Evolutionary conservation across 2,888 invertebrate genomes (phyloP).

Genomic region (Mythimna albipuncta): DNA sequence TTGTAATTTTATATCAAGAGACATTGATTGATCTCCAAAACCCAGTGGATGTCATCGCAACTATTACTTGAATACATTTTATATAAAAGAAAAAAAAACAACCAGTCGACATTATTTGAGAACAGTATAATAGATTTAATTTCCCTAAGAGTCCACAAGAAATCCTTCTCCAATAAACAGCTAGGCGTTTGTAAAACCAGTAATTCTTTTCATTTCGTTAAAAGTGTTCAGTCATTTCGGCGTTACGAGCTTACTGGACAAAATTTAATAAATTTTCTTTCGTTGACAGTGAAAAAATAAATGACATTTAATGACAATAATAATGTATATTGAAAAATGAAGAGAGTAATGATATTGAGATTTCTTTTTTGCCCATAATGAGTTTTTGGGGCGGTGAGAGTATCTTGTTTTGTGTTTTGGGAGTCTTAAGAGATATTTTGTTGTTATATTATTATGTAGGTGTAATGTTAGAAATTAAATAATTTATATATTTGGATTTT

Average conservation of each 20-base stretch:
- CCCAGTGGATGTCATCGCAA: neutral
- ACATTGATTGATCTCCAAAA: neutral
- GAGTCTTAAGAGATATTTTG: neutral
- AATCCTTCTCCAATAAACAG: slow-evolving; percentile 56
- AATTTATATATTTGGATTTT: too few relatives aligned
- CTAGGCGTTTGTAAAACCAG: slow-evolving; percentile 49
- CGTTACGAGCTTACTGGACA: slow-evolving; percentile 44
- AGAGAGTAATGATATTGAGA: slow-evolving; percentile 43
- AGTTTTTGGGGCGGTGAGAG: slow-evolving; percentile 26
- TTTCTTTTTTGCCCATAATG: slow-evolving; percentile 32
- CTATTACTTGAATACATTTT: neutral
- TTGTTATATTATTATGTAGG: neutral
- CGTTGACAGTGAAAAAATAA: slow-evolving; percentile 52
- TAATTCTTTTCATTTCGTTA: slow-evolving; percentile 54
- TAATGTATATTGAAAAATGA: slow-evolving; percentile 59
- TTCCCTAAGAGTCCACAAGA: slow-evolving; percentile 48
- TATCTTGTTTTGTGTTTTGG: neutral
- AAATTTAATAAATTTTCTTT: slow-evolving; percentile 60
- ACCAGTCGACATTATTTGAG: neutral
- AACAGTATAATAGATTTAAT: slow-evolving; percentile 51
- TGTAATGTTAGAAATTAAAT: too few relatives aligned
- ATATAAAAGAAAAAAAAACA: neutral
- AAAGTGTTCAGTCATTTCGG: slow-evolving; percentile 56
- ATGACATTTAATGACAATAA: slow-evolving; percentile 53
- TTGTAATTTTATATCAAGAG: too few relatives aligned